Conservation (phyloP, 1,140 invertebrate genomes). For the Amphibalanus amphitrite region DNA sequence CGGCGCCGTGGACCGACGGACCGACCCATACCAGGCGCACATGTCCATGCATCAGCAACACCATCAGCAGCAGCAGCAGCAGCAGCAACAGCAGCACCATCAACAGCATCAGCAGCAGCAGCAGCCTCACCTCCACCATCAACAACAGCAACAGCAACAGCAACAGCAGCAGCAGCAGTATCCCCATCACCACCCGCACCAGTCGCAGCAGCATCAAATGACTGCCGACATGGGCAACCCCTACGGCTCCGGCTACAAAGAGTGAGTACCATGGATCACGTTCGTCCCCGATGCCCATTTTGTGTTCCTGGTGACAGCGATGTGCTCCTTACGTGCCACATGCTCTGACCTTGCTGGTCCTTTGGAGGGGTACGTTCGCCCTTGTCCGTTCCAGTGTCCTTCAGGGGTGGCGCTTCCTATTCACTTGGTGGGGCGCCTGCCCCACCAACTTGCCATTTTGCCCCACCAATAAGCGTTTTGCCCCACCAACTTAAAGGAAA, state of each 20-base stretch:
- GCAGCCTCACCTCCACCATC: conserved; percentile 14
- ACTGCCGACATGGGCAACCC: background rate
- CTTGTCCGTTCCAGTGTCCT: too few relatives aligned
- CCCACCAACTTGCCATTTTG: too few relatives aligned
- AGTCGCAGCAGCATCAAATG: background rate
- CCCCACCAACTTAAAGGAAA: too few relatives aligned
- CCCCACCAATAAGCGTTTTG: too few relatives aligned
- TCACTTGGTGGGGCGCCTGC: too few relatives aligned
- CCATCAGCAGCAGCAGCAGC: background rate
- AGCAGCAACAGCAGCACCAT: conserved; percentile 28
- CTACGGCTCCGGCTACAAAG: background rate
- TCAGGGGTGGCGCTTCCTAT: too few relatives aligned
- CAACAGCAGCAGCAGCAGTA: background rate
- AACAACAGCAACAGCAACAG: background rate
- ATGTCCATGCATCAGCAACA: background rate
- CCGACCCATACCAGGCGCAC: background rate
- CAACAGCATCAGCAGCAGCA: conserved; percentile 21
- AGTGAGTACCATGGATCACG: background rate
- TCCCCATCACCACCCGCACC: background rate
- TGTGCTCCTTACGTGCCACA: too few relatives aligned
- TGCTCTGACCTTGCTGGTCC: too few relatives aligned
- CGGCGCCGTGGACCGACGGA: background rate
- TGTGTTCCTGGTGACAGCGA: too few relatives aligned
- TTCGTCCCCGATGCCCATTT: too few relatives aligned
- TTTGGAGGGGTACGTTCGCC: too few relatives aligned